phyloP scores from a whole-genome alignment of 2,888 invertebrate species.

The Stenodema calcarata region DNA sequence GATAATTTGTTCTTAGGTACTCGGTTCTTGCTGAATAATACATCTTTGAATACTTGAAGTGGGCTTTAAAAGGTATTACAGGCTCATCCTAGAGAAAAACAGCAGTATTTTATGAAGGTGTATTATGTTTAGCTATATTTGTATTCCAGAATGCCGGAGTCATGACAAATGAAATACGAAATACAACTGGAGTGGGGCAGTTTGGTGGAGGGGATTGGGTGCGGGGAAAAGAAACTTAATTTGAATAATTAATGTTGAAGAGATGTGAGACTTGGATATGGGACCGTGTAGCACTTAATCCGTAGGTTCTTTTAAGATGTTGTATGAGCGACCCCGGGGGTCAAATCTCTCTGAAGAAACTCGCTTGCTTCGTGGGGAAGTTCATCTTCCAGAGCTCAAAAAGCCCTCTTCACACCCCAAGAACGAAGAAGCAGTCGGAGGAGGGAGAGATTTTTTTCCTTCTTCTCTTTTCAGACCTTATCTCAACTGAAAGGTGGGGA shows the following conservation, averaged over 20 bases:
- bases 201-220: not conserved
- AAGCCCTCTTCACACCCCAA: not conserved
- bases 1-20: too few relatives aligned
- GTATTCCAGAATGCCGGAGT: not conserved
- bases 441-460: not conserved
- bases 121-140: not conserved
- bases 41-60: too few relatives aligned
- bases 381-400: conserved; percentile 9
- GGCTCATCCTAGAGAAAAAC: not conserved
- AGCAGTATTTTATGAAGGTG: not conserved
- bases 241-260: conserved; percentile 46
- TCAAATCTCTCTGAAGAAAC: conserved; percentile 40
- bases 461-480: not conserved
- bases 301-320: conserved; percentile 34
- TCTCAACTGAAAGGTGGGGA: not conserved
- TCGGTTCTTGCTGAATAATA: too few relatives aligned
- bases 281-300: conserved; percentile 47
- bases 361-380: conserved; percentile 3
- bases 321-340: conserved; percentile 42
- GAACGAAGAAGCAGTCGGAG: not conserved
- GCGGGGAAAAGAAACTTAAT: conserved; percentile 31
- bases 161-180: not conserved
- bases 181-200: not conserved
- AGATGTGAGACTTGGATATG: conserved; percentile 36
- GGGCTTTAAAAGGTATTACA: too few relatives aligned